Base-by-base conservation (phyloP, 2,797 vertebrate species). In the Rhynchonycteris naso region DNA sequence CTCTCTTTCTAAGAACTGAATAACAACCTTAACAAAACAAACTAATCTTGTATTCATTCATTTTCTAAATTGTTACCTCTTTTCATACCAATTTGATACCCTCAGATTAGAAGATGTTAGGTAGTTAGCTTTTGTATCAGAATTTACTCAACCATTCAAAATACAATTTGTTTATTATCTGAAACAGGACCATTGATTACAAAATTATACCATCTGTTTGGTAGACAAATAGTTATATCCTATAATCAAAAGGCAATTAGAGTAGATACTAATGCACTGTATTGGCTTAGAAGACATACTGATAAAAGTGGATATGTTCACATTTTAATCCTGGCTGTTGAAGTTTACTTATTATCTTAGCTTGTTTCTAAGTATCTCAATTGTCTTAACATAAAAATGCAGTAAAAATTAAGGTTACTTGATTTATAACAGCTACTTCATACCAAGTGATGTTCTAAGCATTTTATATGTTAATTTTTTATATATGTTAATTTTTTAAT, bases 91-190 rank as follows among this genome's bases (percentile, higher is more conserved):
- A 93, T 95, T 94, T 92, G 87, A 91, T 96, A 87, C 47, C 79
- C 95, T 94, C 43, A 59, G 68, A 90, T 96, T 96, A 90, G 85
- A 68, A 79, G 88, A 97, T 96, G 71, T 86, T 47, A 33, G 43
- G 80, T 94, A 91, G 90, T 95, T 97, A 95, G 95, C 96, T 97
- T 95, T 52, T 89, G 90, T 97, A 97, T 94, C 97, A 95, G 88
- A 97, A 97, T 54, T 94, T 95, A 97, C 74, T 91, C 91, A 98
- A 87, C 84, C 95, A 88, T 94, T 97, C 66, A 97, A 82, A 96
- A 95, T 97, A 96, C 94, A 81, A 97, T 96, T 94, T 97, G 96
- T 35, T 33, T 97, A 95, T 97, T 97, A 96, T 94, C 95, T 95
- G 96, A 95, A 96, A 95, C 88, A 97, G 58, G 88, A 88, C 90